Base-by-base conservation (phyloP, 2,888 invertebrate genomes). In the Caenorhabditis sp. region DNA sequence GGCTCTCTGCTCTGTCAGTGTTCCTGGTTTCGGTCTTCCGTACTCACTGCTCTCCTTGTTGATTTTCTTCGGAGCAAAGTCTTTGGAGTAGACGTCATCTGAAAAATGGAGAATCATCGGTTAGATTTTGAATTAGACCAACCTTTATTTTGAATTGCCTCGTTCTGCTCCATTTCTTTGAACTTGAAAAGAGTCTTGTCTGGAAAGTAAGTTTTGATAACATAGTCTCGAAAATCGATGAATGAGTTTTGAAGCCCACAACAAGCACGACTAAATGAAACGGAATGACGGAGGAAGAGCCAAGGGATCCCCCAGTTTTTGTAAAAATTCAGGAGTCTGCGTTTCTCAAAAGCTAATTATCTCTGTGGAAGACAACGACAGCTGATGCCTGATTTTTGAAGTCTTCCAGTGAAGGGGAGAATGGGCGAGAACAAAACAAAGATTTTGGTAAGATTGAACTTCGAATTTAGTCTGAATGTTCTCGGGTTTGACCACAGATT, bases 21-120 rank as follows among this genome's bases (percentile, higher is more conserved):
- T 89, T 14, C 91, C 90, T 0, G 89, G 89, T 64, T 86, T 88
- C 19, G 90, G 90, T 22, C 85, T 74, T 14, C 91, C 90, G 74
- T 90, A 90, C 31, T 89, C 91, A 3, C 80, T 74, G 19, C 86
- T 87, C 24, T 81, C 68, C 64, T 89, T 91, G 44, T 83, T 70
- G 0, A 76, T 64, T 41, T 89, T 86, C 80, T 85, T 88, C 22
- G 89, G 89, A 19, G 81, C 80, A 49, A 85, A 90, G 47, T 76
- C 77, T 38, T 80, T 81, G 14, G 87, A 84, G 74, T 88, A 90
- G 38, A 90, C 90, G 70, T 90, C 89, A 38, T 86, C 82, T 75
- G 64, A 49, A 51, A 75, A 44, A 38, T 38, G 38, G 12, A 38
- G 38, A 38, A 38, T 10, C 6, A 38, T 2, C 6, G 12, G 12